Evolutionary conservation across 2,113 vertebrate genomes (phyloP), one percentile per base, ranked within the genome.

Genomic region (Oceanites oceanicus): DNA sequence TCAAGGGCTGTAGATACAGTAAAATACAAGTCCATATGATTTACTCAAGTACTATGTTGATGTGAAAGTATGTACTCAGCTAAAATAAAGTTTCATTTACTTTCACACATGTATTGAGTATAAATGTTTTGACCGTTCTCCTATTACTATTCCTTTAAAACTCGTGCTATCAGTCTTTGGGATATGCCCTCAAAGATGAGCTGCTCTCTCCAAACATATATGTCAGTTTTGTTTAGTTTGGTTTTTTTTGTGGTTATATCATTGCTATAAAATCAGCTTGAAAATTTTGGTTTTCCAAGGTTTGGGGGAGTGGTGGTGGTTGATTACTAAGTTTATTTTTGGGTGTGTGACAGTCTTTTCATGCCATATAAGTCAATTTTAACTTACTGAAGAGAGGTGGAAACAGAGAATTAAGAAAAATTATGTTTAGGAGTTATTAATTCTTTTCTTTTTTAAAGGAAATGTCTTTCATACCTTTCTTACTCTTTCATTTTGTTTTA

Each of bases 141-240:
- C 16, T 6, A 7, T 61, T 42, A 3, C 9, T 45, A 2, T 83
- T 83, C 13, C 15, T 45, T 75, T 52, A 16, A 29, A 79, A 58
- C 8, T 49, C 2, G 0, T 16, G 16, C 32, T 42, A 1, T 26
- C 44, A 1, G 0, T 63, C 17, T 59, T 59, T 26, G 68, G 29
- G 63, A 12, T 47, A 4, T 4, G 29, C 8, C 81, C 9, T 53
- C 32, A 17, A 45, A 90, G 22, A 71, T 36, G 30, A 78, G 20
- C 8, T 50, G 38, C 19, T 87, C 6, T 83, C 36, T 88, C 16
- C 34, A 36, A 29, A 42, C 6, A 3, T 17, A 8, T 1, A 3
- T 1, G 8, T 50, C 10, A 4, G 4, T n/a, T 62, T n/a, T 17
- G 15, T 30, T 30, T 12, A 15, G 27, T 52, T 11, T 42, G 42